Evolutionary conservation across 2,113 vertebrate species (phyloP), one percentile per base, ranked within the genome.

Genomic region (Casuarius casuarius): DNA sequence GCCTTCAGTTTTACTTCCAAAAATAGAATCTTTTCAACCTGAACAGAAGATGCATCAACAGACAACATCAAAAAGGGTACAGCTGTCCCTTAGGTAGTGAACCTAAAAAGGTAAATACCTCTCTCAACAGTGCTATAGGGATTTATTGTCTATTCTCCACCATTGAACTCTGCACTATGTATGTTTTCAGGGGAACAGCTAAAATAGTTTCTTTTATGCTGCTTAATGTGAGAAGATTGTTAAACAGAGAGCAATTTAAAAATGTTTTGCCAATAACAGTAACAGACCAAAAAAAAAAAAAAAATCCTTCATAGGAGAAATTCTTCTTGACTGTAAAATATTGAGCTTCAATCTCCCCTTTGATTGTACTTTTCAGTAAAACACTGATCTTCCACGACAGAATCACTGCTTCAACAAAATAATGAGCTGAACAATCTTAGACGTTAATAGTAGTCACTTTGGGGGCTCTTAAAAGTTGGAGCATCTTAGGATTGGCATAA

Each of bases 241-340:
- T 42, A 28, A 66, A 74, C 46, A 33, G 16, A 91, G 44, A 46
- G n/a, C 20, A 22, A 54, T 71, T 79, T 15, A 14, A 88, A 92
- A 92, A 56, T n/a, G 51, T 28, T 76, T 76, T 76, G 33, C 48
- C 16, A 25, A 38, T 8, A 90, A 80, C 31, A 83, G 22, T 33
- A 80, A 61, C 4, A 12, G 48, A 61, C n/a, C 23, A 65, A 86
- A 91, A 86, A 91, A 85, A 91, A 86, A 91, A 85, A 21, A 12
- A 28, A 72, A 90, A 94, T 29, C 25, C 21, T 28, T 56, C 21
- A 2, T 54, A 67, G 23, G 56, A 58, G 5, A 8, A 31, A 58
- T 31, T 28, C 15, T 58, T 33, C 40, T 84, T 2, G 1, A 78
- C 56, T 56, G 44, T n/a, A 79, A 76, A 80, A 68, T 10, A 56